Base-by-base conservation (phyloP, 2,888 invertebrate genomes). In the Sarcophaga caerulescens region DNA sequence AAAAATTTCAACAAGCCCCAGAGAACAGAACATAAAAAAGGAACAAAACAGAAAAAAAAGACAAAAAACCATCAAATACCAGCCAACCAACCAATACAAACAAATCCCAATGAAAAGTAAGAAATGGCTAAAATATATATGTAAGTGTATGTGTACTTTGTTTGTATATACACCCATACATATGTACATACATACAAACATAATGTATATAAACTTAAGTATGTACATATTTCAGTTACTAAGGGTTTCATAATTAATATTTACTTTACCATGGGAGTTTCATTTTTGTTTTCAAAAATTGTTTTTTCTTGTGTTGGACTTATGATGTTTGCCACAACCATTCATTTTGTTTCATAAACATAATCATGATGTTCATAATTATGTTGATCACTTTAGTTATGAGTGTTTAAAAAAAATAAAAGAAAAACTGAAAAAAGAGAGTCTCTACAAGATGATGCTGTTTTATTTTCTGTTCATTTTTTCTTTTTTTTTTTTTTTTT, bases 261-360 rank as follows among this genome's bases (percentile, higher is more conserved):
- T 77, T 81, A 74, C 77, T 65, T 80, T 81, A 62, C 68, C 73
- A 77, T 81, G 81, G 81, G 77, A 85, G 73, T 83, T 62, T 75
- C 59, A 45, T 59, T 62, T 35, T 14, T 59, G 10, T n/a, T 71
- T 62, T 35, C 23, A 35, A 35, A 25, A 0, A 25, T 1, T 35
- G 68, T 68, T 45, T 60, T 76, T 57, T 25, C n/a, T 71, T 59
- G 12, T 63, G 21, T 71, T 77, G 44, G 60, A 35, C 66, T 47
- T 77, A 57, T 25, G 52, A 35, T 35, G 35, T 35, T 35, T 35
- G 19, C 14, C 44, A 74, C 74, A 66, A 47, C 62, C 44, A 75
- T 81, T 62, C 44, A 75, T 52, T 75, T 63, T 21, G 69, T 52
- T 63, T 63, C 59, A 75, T 69, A 21, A 69, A 68, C 35, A 52